These are phyloP conservation scores for Meles meles DNA, from an alignment of 2,113 vertebrate genomes.

Conservation along the genomic window DNA sequence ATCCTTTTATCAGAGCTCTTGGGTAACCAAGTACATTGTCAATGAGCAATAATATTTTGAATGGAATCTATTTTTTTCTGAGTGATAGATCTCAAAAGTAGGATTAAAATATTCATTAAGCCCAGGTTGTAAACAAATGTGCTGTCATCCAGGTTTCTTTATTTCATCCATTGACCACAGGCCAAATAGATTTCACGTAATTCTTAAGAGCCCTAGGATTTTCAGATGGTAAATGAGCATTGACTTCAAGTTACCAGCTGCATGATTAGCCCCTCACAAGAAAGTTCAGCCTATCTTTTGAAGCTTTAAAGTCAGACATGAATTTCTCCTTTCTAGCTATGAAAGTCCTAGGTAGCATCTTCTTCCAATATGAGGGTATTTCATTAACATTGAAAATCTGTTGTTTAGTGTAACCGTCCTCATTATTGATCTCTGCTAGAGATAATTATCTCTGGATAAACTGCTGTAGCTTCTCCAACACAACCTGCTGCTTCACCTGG, in stretches of 20 bases:
- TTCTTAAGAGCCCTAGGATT: neutral
- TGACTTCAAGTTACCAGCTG: neutral
- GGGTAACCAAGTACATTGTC: neutral
- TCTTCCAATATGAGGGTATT: neutral
- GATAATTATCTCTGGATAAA: neutral
- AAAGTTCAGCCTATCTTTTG: neutral
- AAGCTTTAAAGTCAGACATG: neutral
- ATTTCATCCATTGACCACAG: neutral
- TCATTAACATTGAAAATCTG: neutral
- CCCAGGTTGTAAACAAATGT: neutral
- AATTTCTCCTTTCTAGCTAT: neutral
- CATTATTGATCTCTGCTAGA: neutral
- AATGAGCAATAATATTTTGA: neutral
- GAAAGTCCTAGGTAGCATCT: neutral
- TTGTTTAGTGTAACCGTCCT: neutral
- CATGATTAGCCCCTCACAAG: neutral
- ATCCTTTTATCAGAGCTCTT: neutral
- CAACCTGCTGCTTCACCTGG: neutral
- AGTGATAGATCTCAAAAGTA: neutral
- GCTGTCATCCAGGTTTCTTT: neutral
- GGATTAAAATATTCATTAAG: neutral
- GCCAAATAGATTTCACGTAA: neutral
- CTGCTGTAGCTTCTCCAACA: neutral
- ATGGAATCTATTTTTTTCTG: neutral
- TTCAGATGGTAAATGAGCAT: neutral